Percentiles rank a stretch among this genome's conserved stretches.
Conservation (phyloP, 2,113 vertebrate genomes). For the Salvelinus alpinus region DNA sequence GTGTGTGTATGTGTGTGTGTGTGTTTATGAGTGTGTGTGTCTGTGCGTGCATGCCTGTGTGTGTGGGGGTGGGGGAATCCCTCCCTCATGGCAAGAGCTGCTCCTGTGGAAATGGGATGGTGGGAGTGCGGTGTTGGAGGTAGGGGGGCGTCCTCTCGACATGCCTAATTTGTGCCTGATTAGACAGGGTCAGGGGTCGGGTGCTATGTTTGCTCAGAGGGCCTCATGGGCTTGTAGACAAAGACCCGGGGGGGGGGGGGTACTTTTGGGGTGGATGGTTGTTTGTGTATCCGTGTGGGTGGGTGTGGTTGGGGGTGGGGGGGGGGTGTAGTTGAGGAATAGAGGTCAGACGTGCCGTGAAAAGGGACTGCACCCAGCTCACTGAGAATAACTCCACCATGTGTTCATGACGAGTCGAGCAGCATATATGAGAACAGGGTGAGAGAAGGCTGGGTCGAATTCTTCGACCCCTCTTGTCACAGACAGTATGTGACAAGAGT, state of each 20-base stretch:
- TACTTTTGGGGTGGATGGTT: background rate
- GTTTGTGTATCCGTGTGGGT: constrained; percentile 1
- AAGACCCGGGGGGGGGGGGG: background rate
- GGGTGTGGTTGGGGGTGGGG: background rate
- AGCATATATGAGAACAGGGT: too few relatives aligned
- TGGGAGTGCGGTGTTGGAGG: background rate
- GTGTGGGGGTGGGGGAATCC: background rate
- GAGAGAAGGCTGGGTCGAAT: too few relatives aligned
- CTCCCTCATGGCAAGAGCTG: constrained; percentile 15
- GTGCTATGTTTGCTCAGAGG: constrained; percentile 22
- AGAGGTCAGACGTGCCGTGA: too few relatives aligned
- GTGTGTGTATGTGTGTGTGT: background rate
- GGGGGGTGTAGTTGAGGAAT: background rate
- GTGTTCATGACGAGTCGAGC: too few relatives aligned
- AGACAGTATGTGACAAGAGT: too few relatives aligned
- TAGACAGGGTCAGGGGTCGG: constrained; percentile 38
- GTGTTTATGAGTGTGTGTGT: constrained; percentile 3
- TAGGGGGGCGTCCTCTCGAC: constrained; percentile 21
- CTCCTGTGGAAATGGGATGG: background rate
- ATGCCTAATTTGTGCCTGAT: constrained; percentile 41
- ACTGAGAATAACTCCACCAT: too few relatives aligned
- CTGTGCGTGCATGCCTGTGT: background rate
- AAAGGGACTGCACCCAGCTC: too few relatives aligned
- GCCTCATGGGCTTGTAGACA: constrained; percentile 27
- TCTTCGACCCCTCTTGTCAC: too few relatives aligned